Evolutionary conservation across 2,113 vertebrate genomes (phyloP), one percentile per base, ranked within the genome.

Genomic region (Lathamus discolor): DNA sequence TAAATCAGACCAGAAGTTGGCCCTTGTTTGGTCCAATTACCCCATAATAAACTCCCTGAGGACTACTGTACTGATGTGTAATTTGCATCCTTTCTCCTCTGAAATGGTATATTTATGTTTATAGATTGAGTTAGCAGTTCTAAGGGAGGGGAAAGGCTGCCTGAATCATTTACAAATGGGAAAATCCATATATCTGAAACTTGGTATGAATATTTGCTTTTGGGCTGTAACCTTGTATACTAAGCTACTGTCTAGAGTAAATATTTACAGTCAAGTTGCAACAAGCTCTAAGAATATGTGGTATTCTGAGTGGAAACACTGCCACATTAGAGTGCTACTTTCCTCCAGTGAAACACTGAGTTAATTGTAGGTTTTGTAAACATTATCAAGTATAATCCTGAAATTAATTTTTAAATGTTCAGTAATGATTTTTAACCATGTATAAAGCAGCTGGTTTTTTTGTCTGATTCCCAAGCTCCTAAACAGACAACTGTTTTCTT

Each of bases 181-280:
- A 96, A 97, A 96, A 96, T 96, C 95, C 95, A 97, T 96, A 96
- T 92, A 93, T 92, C 92, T 90, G 92, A 95, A 93, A 87, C 74
- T 89, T 70, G 59, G 23, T 92, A 88, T 95, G 86, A 95, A 96
- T 94, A 96, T 88, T 97, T 95, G 67, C 89, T 96, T 97, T 95
- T 92, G 92, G 85, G 94, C 92, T 96, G 73, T 49, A 95, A 83
- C 79, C 64, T 89, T 84, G 61, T 84, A 83, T 95, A 92, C 93
- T 83, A 64, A 87, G 80, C 83, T 88, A 93, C 86, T 78, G 75
- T 75, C 61, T 81, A 63, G 90, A 90, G 68, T 97, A 97, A 97
- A 97, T 98, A 97, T 98, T 96, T 98, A 97, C 95, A 90, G 90
- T 90, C 97, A 95, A 97, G 96, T 96, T 95, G 87, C 96, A 97